phyloP scores from a whole-genome alignment of 2,113 vertebrate genomes.

The Mus pahari region DNA sequence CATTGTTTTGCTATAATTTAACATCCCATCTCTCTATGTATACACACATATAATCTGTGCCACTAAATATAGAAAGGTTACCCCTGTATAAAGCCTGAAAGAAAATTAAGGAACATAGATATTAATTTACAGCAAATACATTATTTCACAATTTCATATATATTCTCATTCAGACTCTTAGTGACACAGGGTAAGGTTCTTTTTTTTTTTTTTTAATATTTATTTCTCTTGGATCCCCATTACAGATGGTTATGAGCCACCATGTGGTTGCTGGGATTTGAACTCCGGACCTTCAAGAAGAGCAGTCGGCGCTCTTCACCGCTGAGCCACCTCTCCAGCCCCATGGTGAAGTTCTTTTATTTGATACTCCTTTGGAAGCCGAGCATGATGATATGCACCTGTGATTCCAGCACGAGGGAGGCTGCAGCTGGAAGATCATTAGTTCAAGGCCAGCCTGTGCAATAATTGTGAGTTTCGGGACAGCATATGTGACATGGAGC shows the following conservation, averaged over 20 bases:
- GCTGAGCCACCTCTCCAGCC: too few species aligned
- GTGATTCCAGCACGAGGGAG: neutral
- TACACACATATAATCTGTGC: neutral
- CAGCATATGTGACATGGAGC: neutral
- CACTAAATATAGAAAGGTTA: neutral
- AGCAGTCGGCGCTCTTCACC: too few species aligned
- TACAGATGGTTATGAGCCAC: too few species aligned
- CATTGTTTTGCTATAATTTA: neutral
- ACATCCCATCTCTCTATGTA: neutral
- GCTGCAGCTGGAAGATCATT: too few species aligned
- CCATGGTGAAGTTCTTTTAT: neutral
- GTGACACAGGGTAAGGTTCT: neutral
- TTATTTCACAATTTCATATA: neutral
- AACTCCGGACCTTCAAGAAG: too few species aligned
- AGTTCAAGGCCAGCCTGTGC: neutral
- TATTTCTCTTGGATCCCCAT: too few species aligned
- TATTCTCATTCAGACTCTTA: slow-evolving; percentile 6
- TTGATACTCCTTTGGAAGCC: slow-evolving; percentile 25
- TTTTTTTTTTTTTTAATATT: neutral
- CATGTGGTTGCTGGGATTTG: too few species aligned
- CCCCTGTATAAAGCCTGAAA: neutral
- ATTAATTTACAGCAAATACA: neutral
- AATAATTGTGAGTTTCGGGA: neutral
- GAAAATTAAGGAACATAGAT: slow-evolving; percentile 17
- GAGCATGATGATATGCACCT: neutral